These are phyloP conservation scores for Chymomyza fuscimana DNA, from an alignment of 2,888 invertebrate species.

Conservation along the genomic window DNA sequence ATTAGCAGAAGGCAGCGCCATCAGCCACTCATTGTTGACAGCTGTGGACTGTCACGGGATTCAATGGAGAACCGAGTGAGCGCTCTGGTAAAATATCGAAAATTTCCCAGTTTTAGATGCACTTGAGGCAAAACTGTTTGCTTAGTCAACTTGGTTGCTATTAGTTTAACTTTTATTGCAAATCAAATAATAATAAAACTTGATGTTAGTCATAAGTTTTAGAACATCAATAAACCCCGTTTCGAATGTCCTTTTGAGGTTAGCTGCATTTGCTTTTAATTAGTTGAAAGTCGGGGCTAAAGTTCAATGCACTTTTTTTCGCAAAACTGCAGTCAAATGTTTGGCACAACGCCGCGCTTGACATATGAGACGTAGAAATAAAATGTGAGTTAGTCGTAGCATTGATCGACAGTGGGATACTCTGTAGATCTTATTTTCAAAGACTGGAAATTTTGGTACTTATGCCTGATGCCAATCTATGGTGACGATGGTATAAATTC, in stretches of 20 bases:
- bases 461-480: too few species aligned
- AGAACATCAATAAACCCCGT: not conserved
- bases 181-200: conserved; percentile 40
- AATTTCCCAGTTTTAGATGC: conserved; percentile 14
- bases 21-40: conserved; percentile 4
- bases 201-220: conserved; percentile 38
- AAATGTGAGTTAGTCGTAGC: not conserved
- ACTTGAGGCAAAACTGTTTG: conserved; percentile 15
- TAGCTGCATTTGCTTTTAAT: conserved; percentile 48
- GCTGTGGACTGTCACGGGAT: not conserved
- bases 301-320: conserved; percentile 47
- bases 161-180: conserved; percentile 2
- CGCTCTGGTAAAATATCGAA: not conserved
- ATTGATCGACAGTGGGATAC: not conserved
- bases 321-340: not conserved
- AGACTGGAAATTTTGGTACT: too few species aligned
- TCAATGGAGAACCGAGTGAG: not conserved
- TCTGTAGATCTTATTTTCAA: not conserved
- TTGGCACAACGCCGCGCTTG: not conserved
- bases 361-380: not conserved
- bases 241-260: conserved; percentile 41
- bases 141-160: conserved; percentile 10
- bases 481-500: too few species aligned
- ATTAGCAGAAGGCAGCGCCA: not conserved
- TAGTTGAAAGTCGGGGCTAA: conserved; percentile 36